Base-by-base conservation (phyloP, 1,140 invertebrate species). In the Halictus rubicundus region DNA sequence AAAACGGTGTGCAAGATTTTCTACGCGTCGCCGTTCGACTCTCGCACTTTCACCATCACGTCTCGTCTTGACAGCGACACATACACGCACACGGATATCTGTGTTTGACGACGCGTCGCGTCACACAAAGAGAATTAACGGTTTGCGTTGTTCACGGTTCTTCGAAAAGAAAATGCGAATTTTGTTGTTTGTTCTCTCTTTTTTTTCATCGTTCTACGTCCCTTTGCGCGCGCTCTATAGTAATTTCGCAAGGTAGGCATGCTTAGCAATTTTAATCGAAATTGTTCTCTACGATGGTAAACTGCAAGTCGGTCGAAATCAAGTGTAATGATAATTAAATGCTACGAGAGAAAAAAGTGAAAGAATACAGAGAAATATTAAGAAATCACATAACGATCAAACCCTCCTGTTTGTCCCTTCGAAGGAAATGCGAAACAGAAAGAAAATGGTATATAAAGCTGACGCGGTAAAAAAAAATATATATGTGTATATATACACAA, bases 191-290 rank as follows among this genome's bases (percentile, higher is more conserved):
- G n/a, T 14, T 27, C 21, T 32, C 25, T n/a, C 7, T 3, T 23
- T 9, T 3, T 0, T 7, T 6, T 57, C 21, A 2, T 9, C 19
- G 21, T 57, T 9, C 65, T 19, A 12, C 27, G 7, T 27, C 3
- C 3, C 42, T 72, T 72, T 5, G 27, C 12, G 49, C 72, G 46
- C 72, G 61, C 63, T 37, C 64, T 32, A 52, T 75, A 37, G 37
- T 39, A 57, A 75, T 70, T 57, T 70, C 52, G 52, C 72, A 65
- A 52, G 25, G 37, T 6, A 3, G 7, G 66, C 37, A 77, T 70
- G 61, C 59, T 61, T 70, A 77, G 74, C 74, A 77, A 77, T 77
- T 70, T 77, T 77, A 77, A 77, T 61, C 57, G 74, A 70, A 77
- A 16, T 14, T 14, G 21, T 37, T n/a, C 21, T 14, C 23, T 19